Evolutionary conservation across 2,888 invertebrate species (phyloP), one percentile per base, ranked within the genome.

Genomic region (Noctua comes): DNA sequence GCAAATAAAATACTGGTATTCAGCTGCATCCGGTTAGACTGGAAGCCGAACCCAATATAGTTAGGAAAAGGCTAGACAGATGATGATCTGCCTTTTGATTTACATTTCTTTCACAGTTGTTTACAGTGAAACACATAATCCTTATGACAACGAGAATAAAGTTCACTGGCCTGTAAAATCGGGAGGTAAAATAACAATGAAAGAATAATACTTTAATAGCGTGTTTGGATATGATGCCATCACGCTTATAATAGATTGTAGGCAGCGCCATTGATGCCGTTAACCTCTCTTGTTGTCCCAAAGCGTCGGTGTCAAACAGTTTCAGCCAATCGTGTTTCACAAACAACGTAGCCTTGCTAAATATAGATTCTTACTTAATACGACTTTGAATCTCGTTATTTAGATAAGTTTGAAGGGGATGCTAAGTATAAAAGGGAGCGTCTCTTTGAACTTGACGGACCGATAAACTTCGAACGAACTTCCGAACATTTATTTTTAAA

Each of bases 401-500:
- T n/a, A 76, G 62, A 66, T 64, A 75, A 65, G 71, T 71, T 68
- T 64, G 6, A 82, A 73, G 40, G 54, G 36, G 43, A 62, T 16
- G 36, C 46, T 76, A 54, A 73, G 68, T 73, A 70, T 83, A 73
- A 83, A 83, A 69, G 21, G 51, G 73, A 21, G 24, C 62, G 21
- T 76, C 68, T 43, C 43, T 73, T 83, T 68, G 64, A 68, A 46
- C 71, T 86, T 36, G 59, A 66, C 8, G 54, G 73, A 65, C 84
- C 72, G 57, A 77, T 65, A 48, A 80, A 80, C 54, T 84, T 86
- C 54, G 16, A 70, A 84, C 64, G 57, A 78, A 78, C 77, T 80
- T 74, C 3, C 21, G 21, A 48, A 77, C 21, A 31, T 83, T 68
- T 68, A 62, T 77, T 69, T 82, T 76, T 68, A 36, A 64, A 76